Conservation (phyloP, 2,797 vertebrate genomes). For the Sebastes diploproa region DNA sequence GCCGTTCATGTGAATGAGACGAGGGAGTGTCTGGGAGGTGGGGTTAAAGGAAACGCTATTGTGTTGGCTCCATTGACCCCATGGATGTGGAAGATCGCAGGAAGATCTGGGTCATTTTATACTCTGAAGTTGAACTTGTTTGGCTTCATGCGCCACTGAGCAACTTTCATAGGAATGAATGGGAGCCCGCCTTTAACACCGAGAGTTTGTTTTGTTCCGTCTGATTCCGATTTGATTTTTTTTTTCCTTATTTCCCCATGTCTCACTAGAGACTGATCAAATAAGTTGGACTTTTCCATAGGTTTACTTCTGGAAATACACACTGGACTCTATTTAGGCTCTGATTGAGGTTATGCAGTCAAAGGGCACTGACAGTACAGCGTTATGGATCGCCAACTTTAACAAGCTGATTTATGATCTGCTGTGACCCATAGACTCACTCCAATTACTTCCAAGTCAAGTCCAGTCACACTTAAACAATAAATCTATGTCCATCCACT, state of each 20-base stretch:
- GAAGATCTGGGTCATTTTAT: not conserved
- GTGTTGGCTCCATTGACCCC: not conserved
- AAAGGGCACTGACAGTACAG: constrained; percentile 31
- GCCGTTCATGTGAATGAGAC: too few species aligned
- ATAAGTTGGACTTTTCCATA: not conserved
- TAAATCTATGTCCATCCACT: constrained; percentile 46
- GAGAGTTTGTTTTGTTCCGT: not conserved
- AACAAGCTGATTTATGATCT: constrained; percentile 56
- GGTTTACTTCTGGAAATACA: not conserved
- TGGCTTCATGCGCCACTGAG: not conserved
- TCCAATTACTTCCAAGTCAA: constrained; percentile 59
- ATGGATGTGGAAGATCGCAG: not conserved
- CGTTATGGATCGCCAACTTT: constrained; percentile 56
- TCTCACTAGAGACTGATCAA: not conserved
- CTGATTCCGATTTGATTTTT: not conserved
- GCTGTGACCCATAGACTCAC: constrained; percentile 48
- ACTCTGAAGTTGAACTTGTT: not conserved
- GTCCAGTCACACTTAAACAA: constrained; percentile 32
- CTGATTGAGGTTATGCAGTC: constrained; percentile 10
- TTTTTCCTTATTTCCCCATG: not conserved
- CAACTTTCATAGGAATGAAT: not conserved
- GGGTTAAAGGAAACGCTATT: too few species aligned
- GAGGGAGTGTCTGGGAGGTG: too few species aligned
- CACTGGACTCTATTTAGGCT: not conserved
- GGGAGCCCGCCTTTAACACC: too few species aligned